These are phyloP conservation scores for Thaleichthys pacificus DNA, from an alignment of 2,797 vertebrate genomes.

Conservation along the genomic window DNA sequence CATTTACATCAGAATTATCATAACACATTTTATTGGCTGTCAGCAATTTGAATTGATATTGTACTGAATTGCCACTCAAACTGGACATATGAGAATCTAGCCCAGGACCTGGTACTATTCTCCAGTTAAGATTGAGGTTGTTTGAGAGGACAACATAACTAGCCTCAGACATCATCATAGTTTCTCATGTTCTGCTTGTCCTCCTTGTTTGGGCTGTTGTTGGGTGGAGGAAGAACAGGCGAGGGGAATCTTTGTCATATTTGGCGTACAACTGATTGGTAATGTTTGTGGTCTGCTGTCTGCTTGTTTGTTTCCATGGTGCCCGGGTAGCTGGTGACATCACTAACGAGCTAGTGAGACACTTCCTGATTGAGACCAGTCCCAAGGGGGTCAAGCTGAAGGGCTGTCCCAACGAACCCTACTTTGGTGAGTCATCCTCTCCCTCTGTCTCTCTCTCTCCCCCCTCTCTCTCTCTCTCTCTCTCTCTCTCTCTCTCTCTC, in stretches of 20 bases:
- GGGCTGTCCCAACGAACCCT: constrained; percentile 95
- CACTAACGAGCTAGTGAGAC: constrained; percentile 92
- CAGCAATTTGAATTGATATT: too few relatives aligned
- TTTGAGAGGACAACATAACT: neutral
- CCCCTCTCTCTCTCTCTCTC: too few relatives aligned
- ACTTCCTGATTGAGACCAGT: constrained; percentile 98
- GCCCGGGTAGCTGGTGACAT: constrained; percentile 77
- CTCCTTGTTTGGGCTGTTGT: neutral
- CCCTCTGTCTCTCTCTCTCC: too few relatives aligned
- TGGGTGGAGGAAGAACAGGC: neutral
- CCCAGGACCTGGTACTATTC: too few relatives aligned
- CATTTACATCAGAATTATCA: too few relatives aligned
- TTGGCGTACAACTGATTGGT: neutral
- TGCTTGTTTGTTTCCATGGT: constrained; percentile 7
- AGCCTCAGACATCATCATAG: neutral
- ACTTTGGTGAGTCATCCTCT: constrained; percentile 87
- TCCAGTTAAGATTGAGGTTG: too few relatives aligned
- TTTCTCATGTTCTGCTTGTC: too few relatives aligned
- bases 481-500: too few relatives aligned
- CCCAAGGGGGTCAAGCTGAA: constrained; percentile 97
- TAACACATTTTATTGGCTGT: too few relatives aligned
- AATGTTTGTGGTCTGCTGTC: neutral
- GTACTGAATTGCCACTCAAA: too few relatives aligned
- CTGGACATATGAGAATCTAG: too few relatives aligned
- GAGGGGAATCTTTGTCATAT: too few relatives aligned